Conservation (phyloP, 2,888 invertebrate species). For the Hemicrepidius hirtus region DNA sequence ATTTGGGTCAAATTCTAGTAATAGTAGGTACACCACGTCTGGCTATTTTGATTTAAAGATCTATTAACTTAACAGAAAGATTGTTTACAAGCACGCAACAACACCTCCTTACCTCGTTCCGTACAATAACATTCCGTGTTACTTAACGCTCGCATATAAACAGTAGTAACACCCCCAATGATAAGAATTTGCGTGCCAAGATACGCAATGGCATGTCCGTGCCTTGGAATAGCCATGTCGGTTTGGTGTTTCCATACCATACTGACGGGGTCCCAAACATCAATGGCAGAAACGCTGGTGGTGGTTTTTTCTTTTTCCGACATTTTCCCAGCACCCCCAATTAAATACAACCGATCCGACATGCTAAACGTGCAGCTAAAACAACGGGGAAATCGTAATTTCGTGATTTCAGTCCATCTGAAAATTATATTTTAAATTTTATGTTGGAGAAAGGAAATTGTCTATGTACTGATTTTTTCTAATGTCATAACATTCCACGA, state of each 20-base stretch:
- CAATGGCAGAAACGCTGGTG: slow-evolving; percentile 77
- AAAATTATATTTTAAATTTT: slow-evolving; percentile 40
- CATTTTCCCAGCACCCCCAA: slow-evolving; percentile 80
- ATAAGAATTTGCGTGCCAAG: slow-evolving; percentile 80
- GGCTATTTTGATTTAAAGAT: no score
- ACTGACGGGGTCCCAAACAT: slow-evolving; percentile 76
- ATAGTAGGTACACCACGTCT: no score
- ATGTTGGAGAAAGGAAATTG: neutral
- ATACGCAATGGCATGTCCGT: slow-evolving; percentile 79
- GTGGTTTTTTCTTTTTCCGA: slow-evolving; percentile 74
- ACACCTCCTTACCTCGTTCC: slow-evolving; percentile 70
- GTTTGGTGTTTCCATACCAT: slow-evolving; percentile 76
- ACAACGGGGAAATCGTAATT: slow-evolving; percentile 75
- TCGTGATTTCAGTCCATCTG: slow-evolving; percentile 77
- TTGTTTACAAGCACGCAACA: neutral
- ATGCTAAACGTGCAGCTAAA: slow-evolving; percentile 74
- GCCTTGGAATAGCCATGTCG: slow-evolving; percentile 79
- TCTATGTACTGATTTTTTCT: slow-evolving; percentile 75
- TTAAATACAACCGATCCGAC: slow-evolving; percentile 78
- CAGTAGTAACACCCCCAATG: slow-evolving; percentile 80
- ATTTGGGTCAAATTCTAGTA: no score
- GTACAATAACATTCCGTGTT: slow-evolving; percentile 81
- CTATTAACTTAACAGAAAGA: neutral
- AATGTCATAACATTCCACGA: slow-evolving; percentile 80
- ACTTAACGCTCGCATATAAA: slow-evolving; percentile 78